Percentiles rank a stretch among this genome's conserved stretches.
These are phyloP conservation scores for Loris lydekkerianus DNA, from an alignment of 2,797 vertebrate genomes.

Conservation along the genomic window DNA sequence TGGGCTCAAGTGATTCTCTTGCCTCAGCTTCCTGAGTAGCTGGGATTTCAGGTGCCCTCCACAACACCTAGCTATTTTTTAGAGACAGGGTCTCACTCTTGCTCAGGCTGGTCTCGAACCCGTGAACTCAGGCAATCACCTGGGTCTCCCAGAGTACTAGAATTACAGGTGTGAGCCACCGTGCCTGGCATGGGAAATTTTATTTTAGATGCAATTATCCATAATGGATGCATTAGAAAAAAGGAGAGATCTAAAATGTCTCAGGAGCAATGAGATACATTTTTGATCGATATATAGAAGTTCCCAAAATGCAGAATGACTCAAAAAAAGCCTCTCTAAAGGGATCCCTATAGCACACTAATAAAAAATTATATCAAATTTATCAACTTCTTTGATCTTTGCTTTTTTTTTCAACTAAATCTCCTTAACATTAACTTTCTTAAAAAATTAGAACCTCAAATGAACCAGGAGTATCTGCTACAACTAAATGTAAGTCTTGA, in stretches of 20 bases:
- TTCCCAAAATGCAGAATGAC: background rate
- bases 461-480: background rate
- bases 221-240: background rate
- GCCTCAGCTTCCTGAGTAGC: too few species aligned
- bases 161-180: too few species aligned
- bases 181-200: background rate
- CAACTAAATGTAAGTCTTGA: background rate
- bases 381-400: background rate
- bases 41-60: too few species aligned
- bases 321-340: background rate
- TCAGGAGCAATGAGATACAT: background rate
- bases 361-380: background rate
- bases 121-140: too few species aligned
- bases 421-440: background rate
- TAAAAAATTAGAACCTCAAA: background rate
- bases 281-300: background rate
- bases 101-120: too few species aligned
- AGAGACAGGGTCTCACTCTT: too few species aligned
- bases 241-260: background rate
- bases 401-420: background rate
- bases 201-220: background rate
- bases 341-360: background rate
- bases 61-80: too few species aligned
- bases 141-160: too few species aligned
- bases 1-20: too few species aligned